Base-by-base conservation (phyloP, 2,888 invertebrate species). In the Beris chalybata region DNA sequence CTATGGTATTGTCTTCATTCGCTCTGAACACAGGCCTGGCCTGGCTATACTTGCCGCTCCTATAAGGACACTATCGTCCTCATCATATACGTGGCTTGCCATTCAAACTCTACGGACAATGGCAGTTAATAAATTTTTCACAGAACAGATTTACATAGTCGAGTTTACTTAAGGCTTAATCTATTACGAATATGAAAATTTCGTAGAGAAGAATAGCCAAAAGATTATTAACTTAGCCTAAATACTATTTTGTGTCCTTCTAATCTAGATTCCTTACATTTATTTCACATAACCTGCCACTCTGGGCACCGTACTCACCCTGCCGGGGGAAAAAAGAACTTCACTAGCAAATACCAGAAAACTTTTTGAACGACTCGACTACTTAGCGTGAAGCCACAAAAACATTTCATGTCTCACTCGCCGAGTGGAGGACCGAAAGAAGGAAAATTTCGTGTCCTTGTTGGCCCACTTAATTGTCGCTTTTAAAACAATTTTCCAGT, bases 61-160 rank as follows among this genome's bases (percentile, higher is more conserved):
- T n/a, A 11, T 15, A 48, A 29, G 50, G 50, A 12, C 29, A 29
- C 7, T 7, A 22, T 15, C 9, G 9, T 50, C 50, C 7, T 15
- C 12, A 11, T 47, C 50, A 50, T 50, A 50, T 29, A 7, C 50
- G 6, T 12, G 52, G 50, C 12, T 15, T 32, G 43, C 61, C 50
- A 50, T 61, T 61, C 61, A 50, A 50, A 47, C 30, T 43, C 38
- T 15, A n/a, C 61, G 61, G 50, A 61, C 61, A 61, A 61, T 61
- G 38, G 61, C 13, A 61, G 50, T 61, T 61, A 61, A 61, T 61
- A 61, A 61, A 61, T 61, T 61, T 61, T 61, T 50, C 61, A 61
- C 50, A 29, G 48, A 22, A 61, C 50, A 22, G 52, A 52, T 50
- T 61, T 50, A 50, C 61, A 61, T 12, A 59, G 50, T 32, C 30